Percentiles rank a stretch among this genome's conserved stretches.
These are phyloP conservation scores for Phenganax subtilis DNA, from an alignment of 92 coral and sea anemone species.

Conservation along the genomic window DNA sequence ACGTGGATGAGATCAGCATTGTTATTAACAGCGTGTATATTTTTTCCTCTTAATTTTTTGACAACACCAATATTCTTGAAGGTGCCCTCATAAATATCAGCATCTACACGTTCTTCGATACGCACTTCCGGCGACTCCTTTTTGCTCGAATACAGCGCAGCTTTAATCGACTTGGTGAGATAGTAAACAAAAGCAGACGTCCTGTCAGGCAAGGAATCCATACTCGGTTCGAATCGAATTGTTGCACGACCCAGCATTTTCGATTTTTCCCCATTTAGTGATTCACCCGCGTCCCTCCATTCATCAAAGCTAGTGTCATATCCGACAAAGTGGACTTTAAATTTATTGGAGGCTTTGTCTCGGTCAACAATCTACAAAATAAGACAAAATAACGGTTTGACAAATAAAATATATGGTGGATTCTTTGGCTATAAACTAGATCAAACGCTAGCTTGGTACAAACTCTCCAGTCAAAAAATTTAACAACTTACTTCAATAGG, in stretches of 20 bases:
- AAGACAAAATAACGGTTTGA: background rate
- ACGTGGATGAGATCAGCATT: conserved; percentile 17
- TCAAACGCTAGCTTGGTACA: background rate
- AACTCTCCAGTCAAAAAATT: background rate
- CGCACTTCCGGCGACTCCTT: conserved; percentile 35
- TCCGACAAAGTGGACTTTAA: conserved; percentile 22
- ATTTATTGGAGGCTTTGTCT: conserved; percentile 25
- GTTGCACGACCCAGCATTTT: conserved; percentile 5
- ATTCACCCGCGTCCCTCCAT: conserved; percentile 21
- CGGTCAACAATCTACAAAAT: conserved; percentile 4
- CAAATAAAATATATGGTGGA: no score
- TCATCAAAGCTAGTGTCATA: conserved; percentile 23
- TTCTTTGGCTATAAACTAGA: background rate
- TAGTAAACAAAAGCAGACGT: conserved; percentile 18
- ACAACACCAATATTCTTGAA: conserved; percentile 21
- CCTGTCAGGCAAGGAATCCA: conserved; percentile 37
- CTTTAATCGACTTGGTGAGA: conserved; percentile 17
- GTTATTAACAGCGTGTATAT: conserved; percentile 38
- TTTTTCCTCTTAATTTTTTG: conserved; percentile 27
- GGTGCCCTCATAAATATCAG: conserved; percentile 36
- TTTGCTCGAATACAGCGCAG: conserved; percentile 6
- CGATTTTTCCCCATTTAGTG: conserved; percentile 9
- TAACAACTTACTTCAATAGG: conserved; percentile 43
- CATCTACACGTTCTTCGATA: conserved; percentile 43
- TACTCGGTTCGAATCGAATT: conserved; percentile 19